These are phyloP conservation scores for Hylaea fasciaria DNA, from an alignment of 2,888 invertebrate species.

Conservation along the genomic window DNA sequence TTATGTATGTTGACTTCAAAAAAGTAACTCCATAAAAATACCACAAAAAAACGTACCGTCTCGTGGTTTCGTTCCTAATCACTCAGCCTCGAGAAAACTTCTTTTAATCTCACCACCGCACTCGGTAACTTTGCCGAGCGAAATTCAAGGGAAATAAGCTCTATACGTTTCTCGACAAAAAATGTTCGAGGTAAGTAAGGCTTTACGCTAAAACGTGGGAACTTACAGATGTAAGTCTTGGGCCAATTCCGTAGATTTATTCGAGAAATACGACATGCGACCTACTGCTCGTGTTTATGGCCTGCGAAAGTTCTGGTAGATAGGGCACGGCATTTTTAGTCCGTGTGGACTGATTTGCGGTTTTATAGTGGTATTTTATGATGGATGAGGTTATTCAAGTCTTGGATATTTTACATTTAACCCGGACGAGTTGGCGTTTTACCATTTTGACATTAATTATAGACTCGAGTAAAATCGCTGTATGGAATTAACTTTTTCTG, in stretches of 20 bases:
- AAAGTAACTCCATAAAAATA: conserved; percentile 9
- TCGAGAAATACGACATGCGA: conserved; percentile 13
- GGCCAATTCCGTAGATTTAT: conserved; percentile 28
- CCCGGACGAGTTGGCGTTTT: too few relatives aligned
- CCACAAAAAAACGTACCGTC: not conserved
- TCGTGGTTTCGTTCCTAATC: conserved; percentile 15
- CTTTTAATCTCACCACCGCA: conserved; percentile 28
- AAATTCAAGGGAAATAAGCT: conserved; percentile 37
- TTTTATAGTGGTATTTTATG: not conserved
- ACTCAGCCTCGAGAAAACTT: conserved; percentile 29
- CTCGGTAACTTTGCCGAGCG: conserved; percentile 34
- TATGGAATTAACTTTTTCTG: too few relatives aligned
- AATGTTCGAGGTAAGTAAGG: conserved; percentile 17
- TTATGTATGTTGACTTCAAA: too few relatives aligned
- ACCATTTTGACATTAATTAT: too few relatives aligned
- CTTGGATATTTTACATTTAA: too few relatives aligned
- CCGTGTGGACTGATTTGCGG: not conserved
- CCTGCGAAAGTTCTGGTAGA: too few relatives aligned
- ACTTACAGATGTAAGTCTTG: conserved; percentile 30
- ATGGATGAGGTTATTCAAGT: not conserved
- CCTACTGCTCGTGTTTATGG: conserved; percentile 8
- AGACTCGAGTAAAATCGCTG: too few relatives aligned
- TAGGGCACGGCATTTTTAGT: too few relatives aligned
- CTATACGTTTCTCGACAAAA: conserved; percentile 25
- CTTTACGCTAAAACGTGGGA: conserved; percentile 33